These are phyloP conservation scores for Ganaspis brasiliensis DNA, from an alignment of 2,888 invertebrate genomes.

Conservation along the genomic window DNA sequence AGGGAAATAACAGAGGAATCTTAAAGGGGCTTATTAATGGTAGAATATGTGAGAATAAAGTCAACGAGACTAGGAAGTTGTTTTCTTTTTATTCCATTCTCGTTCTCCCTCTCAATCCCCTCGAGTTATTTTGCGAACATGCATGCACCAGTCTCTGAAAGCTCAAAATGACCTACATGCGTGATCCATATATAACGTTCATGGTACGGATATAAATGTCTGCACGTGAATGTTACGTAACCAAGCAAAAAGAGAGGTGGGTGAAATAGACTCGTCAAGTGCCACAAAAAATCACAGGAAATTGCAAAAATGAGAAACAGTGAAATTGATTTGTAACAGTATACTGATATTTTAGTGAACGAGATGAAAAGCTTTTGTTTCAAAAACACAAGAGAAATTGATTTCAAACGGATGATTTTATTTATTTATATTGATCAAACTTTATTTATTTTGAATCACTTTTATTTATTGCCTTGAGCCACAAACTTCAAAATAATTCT, in stretches of 20 bases:
- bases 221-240: conserved; percentile 25
- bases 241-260: conserved; percentile 24
- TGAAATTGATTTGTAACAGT: conserved; percentile 13
- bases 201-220: conserved; percentile 44
- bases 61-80: not conserved
- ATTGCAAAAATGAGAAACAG: not conserved
- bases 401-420: no score
- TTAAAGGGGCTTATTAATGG: no score
- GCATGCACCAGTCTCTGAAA: conserved; percentile 27
- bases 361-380: conserved; percentile 46
- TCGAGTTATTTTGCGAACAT: conserved; percentile 32
- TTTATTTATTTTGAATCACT: no score
- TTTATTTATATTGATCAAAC: no score
- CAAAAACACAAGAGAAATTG: conserved; percentile 45
- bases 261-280: conserved; percentile 4
- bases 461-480: no score
- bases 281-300: conserved; percentile 5
- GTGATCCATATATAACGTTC: conserved; percentile 30
- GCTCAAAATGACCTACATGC: conserved; percentile 34
- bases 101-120: conserved; percentile 1
- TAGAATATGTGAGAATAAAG: not conserved
- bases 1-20: no score
- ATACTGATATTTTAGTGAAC: not conserved
- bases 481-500: no score
- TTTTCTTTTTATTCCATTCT: conserved; percentile 33